Conservation (phyloP, 2,888 invertebrate species). For the Meliscaeva auricollis region DNA sequence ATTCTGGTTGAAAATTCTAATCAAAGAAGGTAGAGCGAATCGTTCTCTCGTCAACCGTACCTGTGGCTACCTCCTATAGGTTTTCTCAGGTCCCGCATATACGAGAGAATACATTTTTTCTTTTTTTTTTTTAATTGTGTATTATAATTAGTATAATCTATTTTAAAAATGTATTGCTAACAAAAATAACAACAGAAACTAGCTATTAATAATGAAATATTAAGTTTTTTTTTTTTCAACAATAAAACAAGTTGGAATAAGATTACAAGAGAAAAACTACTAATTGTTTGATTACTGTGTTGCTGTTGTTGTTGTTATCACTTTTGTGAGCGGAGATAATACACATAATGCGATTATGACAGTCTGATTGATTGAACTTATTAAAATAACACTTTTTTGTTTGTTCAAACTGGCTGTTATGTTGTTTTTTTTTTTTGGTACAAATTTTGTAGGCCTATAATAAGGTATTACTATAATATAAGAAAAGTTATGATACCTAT, state of each 20-base stretch:
- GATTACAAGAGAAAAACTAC: not conserved
- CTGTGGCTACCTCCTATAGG: constrained; percentile 77
- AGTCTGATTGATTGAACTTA: constrained; percentile 37
- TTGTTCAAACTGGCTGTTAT: not conserved
- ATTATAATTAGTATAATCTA: too few species aligned
- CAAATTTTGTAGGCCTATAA: constrained; percentile 5
- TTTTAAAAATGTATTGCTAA: not conserved
- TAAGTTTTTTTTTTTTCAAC: not conserved
- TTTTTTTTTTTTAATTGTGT: not conserved
- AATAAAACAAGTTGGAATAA: not conserved
- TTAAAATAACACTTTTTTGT: constrained; percentile 33
- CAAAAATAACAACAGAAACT: not conserved
- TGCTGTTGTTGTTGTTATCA: constrained; percentile 7
- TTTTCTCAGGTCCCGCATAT: constrained; percentile 77
- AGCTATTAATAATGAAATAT: not conserved
- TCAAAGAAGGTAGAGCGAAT: constrained; percentile 83
- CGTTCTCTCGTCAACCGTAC: constrained; percentile 82
- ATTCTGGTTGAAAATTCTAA: constrained; percentile 80
- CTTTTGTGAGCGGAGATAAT: constrained; percentile 22
- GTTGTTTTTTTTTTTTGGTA: too few species aligned
- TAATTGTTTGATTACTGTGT: not conserved
- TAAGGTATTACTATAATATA: not conserved
- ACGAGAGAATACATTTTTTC: constrained; percentile 79
- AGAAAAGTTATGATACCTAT: constrained; percentile 13
- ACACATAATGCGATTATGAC: constrained; percentile 14